Evolutionary conservation across 53 echinoderm and acorn worm genomes (phyloP).

Genomic region (Actinopyga echinites): DNA sequence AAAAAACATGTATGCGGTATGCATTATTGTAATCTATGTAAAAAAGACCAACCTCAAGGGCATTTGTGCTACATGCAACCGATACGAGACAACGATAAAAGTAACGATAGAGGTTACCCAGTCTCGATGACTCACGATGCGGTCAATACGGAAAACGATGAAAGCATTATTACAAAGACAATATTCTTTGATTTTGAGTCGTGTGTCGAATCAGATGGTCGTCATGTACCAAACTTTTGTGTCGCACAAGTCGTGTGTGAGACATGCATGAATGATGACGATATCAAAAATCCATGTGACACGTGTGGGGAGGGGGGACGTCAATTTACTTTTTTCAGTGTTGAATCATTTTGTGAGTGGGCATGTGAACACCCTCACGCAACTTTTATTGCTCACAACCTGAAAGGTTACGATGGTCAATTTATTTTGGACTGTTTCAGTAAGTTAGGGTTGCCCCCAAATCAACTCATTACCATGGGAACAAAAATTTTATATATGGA

Average conservation of each 20-base stretch:
- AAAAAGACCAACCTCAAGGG: background rate
- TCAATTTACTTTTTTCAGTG: too few relatives aligned
- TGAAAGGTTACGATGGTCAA: conserved; percentile 44
- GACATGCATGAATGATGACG: too few relatives aligned
- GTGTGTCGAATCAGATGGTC: background rate
- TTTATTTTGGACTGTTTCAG: conserved; percentile 1
- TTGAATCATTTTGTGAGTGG: conserved; percentile 11
- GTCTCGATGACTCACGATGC: too few relatives aligned
- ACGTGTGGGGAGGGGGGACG: too few relatives aligned
- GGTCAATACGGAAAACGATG: too few relatives aligned
- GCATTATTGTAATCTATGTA: background rate
- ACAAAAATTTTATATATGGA: conserved; percentile 33
- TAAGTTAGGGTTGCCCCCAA: background rate
- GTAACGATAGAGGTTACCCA: too few relatives aligned
- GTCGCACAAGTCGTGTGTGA: too few relatives aligned
- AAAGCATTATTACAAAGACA: background rate
- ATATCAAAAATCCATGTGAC: too few relatives aligned
- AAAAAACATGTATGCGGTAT: background rate
- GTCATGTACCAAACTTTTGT: too few relatives aligned
- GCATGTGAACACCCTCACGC: background rate
- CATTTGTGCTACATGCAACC: conserved; percentile 19
- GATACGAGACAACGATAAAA: background rate
- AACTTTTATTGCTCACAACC: conserved; percentile 24
- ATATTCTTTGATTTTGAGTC: too few relatives aligned
- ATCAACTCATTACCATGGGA: background rate